Base-by-base conservation (phyloP, 2,888 invertebrate species). In the Mythimna lalbum region DNA sequence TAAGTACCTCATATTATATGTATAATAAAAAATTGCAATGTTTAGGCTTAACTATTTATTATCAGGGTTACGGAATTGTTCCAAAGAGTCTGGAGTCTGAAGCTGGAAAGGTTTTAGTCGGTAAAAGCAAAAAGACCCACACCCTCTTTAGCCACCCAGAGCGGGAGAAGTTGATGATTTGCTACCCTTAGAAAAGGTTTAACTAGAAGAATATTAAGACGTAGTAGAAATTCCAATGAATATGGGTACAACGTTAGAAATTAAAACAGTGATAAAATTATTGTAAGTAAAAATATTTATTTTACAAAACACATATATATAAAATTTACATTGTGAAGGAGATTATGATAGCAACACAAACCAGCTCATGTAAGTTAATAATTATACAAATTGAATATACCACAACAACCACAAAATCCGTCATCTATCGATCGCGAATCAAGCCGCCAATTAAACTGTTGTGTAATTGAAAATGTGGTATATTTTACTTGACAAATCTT, bases 201-300 rank as follows among this genome's bases (percentile, higher is more conserved):
- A 43, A 17, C 39, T 12, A 53, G n/a, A n/a, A n/a, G 33, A 27
- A 21, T n/a, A 70, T 9, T 1, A 12, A 33, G 17, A 9, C n/a
- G 47, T 49, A 23, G 0, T 31, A 7, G 2, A 23, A 7, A 43
- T 4, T 5, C 23, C 6, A 2, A 33, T n/a, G n/a, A 6, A n/a
- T 4, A 2, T n/a, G 19, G 5, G n/a, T n/a, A 3, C 2, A 19
- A 0, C 7, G 6, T 14, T 19, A 47, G 1, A 36, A 19, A 56
- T 53, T 52, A 52, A 63, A 79, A 82, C 67, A 68, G 21, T n/a
- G 43, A 52, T 36, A 14, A 49, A 64, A 39, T 17, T 21, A 21
- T 33, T 52, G 23, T 39, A 47, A 61, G 47, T 77, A 47, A 65
- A 76, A 56, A 59, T 66, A 76, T 63, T 63, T 68, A 31, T 73